Conservation (phyloP, 2,797 vertebrate genomes). For the Channallabes apus region DNA sequence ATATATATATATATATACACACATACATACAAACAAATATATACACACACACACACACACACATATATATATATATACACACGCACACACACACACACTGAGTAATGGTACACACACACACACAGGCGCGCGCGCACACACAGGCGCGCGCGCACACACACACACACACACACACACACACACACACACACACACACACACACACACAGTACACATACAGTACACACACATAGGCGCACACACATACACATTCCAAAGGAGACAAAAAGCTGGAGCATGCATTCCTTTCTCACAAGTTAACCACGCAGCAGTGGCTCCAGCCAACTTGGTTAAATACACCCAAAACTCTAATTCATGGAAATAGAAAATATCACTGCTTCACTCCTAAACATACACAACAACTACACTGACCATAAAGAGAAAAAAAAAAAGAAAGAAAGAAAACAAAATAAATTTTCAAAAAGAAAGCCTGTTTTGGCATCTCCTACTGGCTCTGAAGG, state of each 20-base stretch:
- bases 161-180: neutral
- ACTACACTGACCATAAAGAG: neutral
- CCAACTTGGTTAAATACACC: slow-evolving; percentile 11
- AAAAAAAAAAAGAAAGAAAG: neutral
- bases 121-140: neutral
- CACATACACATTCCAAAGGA: slow-evolving; percentile 8
- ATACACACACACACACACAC: too few relatives aligned
- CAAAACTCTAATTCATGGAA: slow-evolving; percentile 19
- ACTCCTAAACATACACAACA: neutral
- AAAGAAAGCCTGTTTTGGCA: slow-evolving; percentile 14
- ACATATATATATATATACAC: neutral
- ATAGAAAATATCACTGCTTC: neutral
- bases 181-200: neutral
- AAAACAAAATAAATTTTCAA: neutral
- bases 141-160: neutral
- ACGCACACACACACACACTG: neutral
- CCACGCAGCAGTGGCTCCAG: slow-evolving; percentile 26
- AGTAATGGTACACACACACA: neutral
- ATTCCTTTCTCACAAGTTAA: slow-evolving; percentile 27
- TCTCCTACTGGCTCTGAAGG: slow-evolving; percentile 26
- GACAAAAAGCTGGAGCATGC: neutral
- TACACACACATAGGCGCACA: neutral
- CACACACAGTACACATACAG: neutral
- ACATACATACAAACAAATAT: too few relatives aligned
- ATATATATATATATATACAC: too few relatives aligned